Base-by-base conservation (phyloP, 2,888 invertebrate species). In the Athalia circularis region DNA sequence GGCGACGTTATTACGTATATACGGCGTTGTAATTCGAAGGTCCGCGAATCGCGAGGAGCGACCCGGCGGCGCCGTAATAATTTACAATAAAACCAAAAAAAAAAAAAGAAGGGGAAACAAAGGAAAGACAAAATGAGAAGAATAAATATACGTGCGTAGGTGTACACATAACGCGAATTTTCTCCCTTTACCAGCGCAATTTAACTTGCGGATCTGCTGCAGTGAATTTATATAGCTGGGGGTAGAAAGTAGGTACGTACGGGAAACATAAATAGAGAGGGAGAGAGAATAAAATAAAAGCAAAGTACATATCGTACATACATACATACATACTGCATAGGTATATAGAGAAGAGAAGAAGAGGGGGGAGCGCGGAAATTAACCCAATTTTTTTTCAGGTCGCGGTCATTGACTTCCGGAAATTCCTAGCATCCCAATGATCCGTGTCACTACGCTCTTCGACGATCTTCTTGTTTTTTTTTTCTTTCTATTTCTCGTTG, bases 231-330 rank as follows among this genome's bases (percentile, higher is more conserved):
- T n/a, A n/a, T n/a, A 77, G 72, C 29, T 64, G 78, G 75, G 80
- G 78, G 72, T 79, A 80, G 65, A 76, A 80, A 62, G 74, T n/a
- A n/a, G n/a, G n/a, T n/a, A n/a, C n/a, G n/a, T 54, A 80, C 77
- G 76, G 77, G 76, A 75, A n/a, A 13, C 52, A 52, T 75, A 59
- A 48, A 65, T 50, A 61, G 62, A 52, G 52, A 50, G 68, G 45
- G 54, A 48, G 62, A 65, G 43, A 72, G 70, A 65, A 70, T 67
- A 59, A 75, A 65, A 47, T 48, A 57, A 62, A 50, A 54, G 77
- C 64, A 59, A 15, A n/a, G 50, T 62, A 59, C 9, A 9, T 15
- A 54, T 6, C 11, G 11, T 11, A 15, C 5, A 48, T 52, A 29
- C 62, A 45, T 75, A 57, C n/a, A 45, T 65, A 52, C 57, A 29